Base-by-base conservation (phyloP, 2,797 vertebrate species). In the Enteromius anoplus region DNA sequence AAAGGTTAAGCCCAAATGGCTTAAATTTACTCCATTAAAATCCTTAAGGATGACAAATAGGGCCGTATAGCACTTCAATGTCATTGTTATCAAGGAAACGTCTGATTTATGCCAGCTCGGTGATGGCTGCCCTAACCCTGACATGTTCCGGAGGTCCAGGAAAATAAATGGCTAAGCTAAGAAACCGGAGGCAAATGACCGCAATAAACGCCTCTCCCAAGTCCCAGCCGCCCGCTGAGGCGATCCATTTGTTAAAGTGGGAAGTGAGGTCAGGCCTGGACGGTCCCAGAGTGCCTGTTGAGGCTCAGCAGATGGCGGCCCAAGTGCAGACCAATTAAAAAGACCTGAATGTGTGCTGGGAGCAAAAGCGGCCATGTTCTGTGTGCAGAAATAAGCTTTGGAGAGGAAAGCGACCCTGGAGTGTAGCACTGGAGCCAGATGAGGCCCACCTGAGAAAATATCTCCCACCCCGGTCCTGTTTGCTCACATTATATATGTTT, bases 1-100 rank as follows among this genome's bases (percentile, higher is more conserved):
- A 75, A 66, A 66, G 23, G 78, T 70, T 68, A 84, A 75, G 49
- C 58, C 65, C 62, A 82, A 88, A 88, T 82, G 84, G 55, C 69
- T 85, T 84, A 87, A 78, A 86, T 87, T 85, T 84, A 86, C 86
- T 85, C 75, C 69, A 85, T 85, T 85, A 85, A 84, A 68, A 82
- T 82, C 71, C 60, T 76, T 73, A 47, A 81, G 75, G 51, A 70
- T 85, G 86, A 82, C 75, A 84, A 86, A 89, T 86, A 65, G 84
- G 70, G 15, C 81, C 11, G 17, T 80, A 84, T 62, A 84, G 68
- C 58, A 77, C 85, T 84, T 85, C 85, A 87, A 21, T 88, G 75
- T 86, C 79, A 80, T 78, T 82, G 85, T 85, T 85, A 85, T 87
- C 78, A 85, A 73, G 65, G 75, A 81, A 84, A 75, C 19, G 75